Conservation (phyloP, 2,113 vertebrate genomes). For the Cnemophilus loriae region DNA sequence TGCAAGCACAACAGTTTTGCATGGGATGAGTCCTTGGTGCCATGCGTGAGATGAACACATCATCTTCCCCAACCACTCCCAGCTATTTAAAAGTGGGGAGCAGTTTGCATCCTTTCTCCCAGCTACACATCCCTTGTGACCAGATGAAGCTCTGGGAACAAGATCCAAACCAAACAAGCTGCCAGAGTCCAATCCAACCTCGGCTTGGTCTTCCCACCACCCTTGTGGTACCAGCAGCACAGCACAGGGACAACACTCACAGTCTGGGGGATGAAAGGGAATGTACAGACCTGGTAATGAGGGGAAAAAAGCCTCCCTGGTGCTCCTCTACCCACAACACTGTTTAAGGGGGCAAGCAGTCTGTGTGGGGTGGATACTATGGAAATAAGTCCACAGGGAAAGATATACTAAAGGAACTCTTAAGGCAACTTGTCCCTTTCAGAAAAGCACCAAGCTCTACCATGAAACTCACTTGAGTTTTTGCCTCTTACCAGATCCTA, state of each 20-base stretch:
- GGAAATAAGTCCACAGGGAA: not conserved
- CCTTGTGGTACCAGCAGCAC: not conserved
- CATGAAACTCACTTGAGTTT: not conserved
- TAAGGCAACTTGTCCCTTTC: not conserved
- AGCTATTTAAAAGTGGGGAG: fast-evolving
- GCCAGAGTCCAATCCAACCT: not conserved
- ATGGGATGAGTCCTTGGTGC: not conserved
- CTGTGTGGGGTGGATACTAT: not conserved
- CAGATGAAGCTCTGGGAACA: not conserved
- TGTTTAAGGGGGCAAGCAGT: not conserved
- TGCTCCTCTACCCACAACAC: not conserved
- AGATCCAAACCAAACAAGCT: not conserved
- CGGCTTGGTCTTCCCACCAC: not conserved
- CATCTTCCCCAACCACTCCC: not conserved
- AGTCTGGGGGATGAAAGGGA: not conserved
- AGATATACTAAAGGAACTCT: not conserved
- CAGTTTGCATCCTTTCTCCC: not conserved
- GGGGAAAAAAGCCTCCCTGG: not conserved
- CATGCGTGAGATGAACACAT: not conserved
- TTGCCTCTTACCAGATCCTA: not conserved
- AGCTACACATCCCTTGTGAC: not conserved
- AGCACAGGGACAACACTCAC: not conserved
- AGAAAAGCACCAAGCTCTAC: not conserved
- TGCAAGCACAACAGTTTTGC: not conserved
- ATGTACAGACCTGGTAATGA: fast-evolving